Evolutionary conservation across 2,888 invertebrate species (phyloP).

Genomic region (Creontiades dilutus): DNA sequence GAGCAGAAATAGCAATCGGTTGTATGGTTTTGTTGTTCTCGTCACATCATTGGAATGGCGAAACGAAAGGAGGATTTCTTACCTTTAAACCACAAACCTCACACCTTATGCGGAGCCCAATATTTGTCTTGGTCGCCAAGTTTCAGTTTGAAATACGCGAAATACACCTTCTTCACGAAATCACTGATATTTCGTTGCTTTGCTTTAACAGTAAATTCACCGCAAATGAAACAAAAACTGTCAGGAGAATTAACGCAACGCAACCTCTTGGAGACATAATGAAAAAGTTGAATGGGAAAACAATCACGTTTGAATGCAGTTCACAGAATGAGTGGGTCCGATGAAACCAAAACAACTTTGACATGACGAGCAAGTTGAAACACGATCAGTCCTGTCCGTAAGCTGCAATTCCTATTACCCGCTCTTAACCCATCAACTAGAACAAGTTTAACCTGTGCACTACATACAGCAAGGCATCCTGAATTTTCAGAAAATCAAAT

Average conservation of each 20-base stretch:
- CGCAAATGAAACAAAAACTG: constrained; percentile 50
- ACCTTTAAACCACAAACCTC: constrained; percentile 32
- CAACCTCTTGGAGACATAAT: constrained; percentile 21
- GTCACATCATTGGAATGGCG: constrained; percentile 51
- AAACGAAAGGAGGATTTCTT: constrained; percentile 55
- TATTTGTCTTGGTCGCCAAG: constrained; percentile 68
- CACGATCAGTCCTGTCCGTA: background rate
- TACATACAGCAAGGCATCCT: no score
- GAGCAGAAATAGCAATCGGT: constrained; percentile 76
- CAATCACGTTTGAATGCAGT: constrained; percentile 15
- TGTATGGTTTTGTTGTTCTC: constrained; percentile 35
- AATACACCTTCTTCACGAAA: constrained; percentile 72
- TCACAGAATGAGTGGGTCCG: constrained; percentile 28
- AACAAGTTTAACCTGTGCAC: background rate
- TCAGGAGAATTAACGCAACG: constrained; percentile 34
- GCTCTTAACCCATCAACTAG: background rate
- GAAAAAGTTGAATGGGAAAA: background rate
- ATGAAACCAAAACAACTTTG: background rate
- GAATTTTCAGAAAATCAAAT: no score
- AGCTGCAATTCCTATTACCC: background rate
- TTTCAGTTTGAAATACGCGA: constrained; percentile 70
- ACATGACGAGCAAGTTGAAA: background rate
- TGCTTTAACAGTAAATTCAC: constrained; percentile 58
- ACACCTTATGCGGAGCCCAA: constrained; percentile 54
- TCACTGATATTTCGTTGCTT: constrained; percentile 70